phyloP scores from a whole-genome alignment of 1,140 invertebrate species.

The Sinonovacula constricta region DNA sequence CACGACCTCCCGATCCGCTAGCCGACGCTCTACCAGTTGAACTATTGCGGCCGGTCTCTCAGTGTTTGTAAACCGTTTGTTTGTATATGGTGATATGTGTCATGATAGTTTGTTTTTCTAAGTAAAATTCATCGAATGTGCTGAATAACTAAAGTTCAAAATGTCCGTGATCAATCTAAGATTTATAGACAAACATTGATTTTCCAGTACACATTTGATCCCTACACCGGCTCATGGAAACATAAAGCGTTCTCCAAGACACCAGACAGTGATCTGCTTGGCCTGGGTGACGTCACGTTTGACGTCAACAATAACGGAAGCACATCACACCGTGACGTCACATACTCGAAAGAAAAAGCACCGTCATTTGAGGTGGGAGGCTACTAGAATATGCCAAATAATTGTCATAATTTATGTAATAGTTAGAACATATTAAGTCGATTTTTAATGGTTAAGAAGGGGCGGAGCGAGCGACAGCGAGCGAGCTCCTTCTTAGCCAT shows the following conservation, averaged over 20 bases:
- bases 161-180: not conserved
- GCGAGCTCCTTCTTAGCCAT: too few relatives aligned
- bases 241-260: constrained; percentile 34
- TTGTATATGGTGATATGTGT: not conserved
- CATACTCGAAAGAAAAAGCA: not conserved
- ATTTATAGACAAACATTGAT: not conserved
- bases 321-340: not conserved
- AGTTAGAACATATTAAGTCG: too few relatives aligned
- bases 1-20: too few relatives aligned
- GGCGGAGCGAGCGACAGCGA: too few relatives aligned
- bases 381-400: not conserved
- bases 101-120: not conserved
- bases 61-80: not conserved
- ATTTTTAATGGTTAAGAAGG: too few relatives aligned
- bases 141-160: not conserved
- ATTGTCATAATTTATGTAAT: not conserved
- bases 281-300: not conserved
- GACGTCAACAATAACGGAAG: not conserved
- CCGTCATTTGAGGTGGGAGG: not conserved
- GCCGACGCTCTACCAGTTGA: too few relatives aligned
- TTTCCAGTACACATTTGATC: constrained; percentile 36
- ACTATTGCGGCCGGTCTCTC: not conserved
- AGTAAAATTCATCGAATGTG: not conserved
- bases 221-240: constrained; percentile 14
- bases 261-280: not conserved